Evolutionary conservation across 2,888 invertebrate genomes (phyloP).

Genomic region (Luffia ferchaultella): DNA sequence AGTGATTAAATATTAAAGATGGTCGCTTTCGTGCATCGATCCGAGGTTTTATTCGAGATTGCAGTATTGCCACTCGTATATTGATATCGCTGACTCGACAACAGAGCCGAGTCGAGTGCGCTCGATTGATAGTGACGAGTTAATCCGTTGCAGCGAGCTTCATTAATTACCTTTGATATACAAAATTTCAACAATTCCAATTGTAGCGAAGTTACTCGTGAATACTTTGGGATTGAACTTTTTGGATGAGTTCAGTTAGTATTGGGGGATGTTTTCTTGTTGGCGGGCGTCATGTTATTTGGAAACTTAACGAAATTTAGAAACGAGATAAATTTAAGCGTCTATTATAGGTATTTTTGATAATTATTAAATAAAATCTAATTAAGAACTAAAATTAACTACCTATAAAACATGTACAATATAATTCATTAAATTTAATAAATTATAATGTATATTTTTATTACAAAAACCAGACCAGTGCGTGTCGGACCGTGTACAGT

Average conservation of each 20-base stretch:
- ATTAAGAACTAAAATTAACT: too few relatives aligned
- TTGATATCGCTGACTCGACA: background rate
- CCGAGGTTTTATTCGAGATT: conserved; percentile 5
- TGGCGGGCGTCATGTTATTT: conserved; percentile 17
- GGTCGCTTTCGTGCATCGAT: conserved; percentile 6
- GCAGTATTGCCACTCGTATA: conserved; percentile 2
- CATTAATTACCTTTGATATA: background rate
- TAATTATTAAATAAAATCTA: too few relatives aligned
- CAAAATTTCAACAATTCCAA: background rate
- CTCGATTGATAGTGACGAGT: too few relatives aligned
- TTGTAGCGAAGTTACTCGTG: background rate
- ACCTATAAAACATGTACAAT: too few relatives aligned
- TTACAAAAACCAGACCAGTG: too few relatives aligned
- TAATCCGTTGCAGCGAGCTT: background rate
- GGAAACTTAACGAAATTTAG: conserved; percentile 6
- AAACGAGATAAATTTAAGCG: too few relatives aligned
- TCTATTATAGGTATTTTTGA: too few relatives aligned
- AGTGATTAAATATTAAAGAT: conserved; percentile 12
- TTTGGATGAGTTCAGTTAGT: conserved; percentile 23
- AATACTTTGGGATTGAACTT: conserved; percentile 24
- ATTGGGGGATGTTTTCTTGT: conserved; percentile 29
- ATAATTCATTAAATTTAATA: too few relatives aligned
- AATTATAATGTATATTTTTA: too few relatives aligned
- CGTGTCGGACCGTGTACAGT: too few relatives aligned
- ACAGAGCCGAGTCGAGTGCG: too few relatives aligned